Evolutionary conservation across 2,113 vertebrate genomes (phyloP).

Genomic region (Hippocampus guttulatus): DNA sequence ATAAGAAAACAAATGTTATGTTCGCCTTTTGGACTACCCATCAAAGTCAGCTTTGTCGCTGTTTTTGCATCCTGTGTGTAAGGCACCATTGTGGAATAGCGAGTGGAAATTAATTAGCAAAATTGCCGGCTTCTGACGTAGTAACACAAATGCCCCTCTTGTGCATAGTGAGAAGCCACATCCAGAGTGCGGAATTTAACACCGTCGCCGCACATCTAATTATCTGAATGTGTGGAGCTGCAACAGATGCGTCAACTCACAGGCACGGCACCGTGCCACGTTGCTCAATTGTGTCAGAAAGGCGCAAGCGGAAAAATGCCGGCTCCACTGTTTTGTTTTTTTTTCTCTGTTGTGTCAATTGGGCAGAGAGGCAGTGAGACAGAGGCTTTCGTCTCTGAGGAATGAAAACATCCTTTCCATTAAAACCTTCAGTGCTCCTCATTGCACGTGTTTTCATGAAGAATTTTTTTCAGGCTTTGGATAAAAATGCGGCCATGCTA

Average conservation of each 20-base stretch:
- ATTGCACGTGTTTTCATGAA: neutral
- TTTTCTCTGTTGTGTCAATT: slow-evolving; percentile 1
- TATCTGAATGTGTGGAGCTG: neutral
- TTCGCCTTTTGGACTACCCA: neutral
- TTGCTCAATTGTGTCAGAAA: neutral
- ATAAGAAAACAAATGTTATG: slow-evolving; percentile 23
- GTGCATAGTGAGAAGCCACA: neutral
- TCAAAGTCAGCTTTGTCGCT: neutral
- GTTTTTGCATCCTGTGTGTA: neutral
- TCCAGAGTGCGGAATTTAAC: neutral
- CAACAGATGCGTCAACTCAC: neutral
- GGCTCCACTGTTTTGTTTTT: neutral
- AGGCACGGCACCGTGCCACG: neutral
- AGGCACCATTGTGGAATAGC: neutral
- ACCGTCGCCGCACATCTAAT: neutral
- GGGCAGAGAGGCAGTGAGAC: neutral
- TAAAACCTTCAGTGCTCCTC: neutral
- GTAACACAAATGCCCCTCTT: neutral
- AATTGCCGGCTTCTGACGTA: neutral
- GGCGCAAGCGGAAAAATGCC: neutral
- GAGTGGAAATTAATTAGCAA: neutral
- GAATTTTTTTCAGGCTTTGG: neutral
- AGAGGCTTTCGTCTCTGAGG: neutral
- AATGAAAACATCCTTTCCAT: neutral
- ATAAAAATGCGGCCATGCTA: neutral